Percentiles rank a stretch among this genome's conserved stretches.
Evolutionary conservation across 2,888 invertebrate species (phyloP).

Genomic region (Glyphotaelius pellucidus): DNA sequence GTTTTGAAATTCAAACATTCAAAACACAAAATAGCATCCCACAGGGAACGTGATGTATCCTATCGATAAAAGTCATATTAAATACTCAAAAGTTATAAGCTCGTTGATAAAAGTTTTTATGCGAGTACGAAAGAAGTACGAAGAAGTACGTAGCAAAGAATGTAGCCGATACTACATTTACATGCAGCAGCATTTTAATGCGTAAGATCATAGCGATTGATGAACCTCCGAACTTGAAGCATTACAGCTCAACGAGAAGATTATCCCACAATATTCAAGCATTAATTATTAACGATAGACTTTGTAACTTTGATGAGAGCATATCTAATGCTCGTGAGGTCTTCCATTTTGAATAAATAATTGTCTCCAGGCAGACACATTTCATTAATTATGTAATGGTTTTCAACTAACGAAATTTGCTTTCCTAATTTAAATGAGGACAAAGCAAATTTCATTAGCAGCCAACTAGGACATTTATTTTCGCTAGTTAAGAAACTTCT

Average conservation of each 20-base stretch:
- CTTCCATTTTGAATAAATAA: conserved; percentile 30
- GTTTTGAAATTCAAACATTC: too few relatives aligned
- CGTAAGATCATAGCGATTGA: not conserved
- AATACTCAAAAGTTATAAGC: not conserved
- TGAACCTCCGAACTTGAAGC: not conserved
- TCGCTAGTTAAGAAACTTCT: conserved; percentile 48
- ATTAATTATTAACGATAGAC: not conserved
- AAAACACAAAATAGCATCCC: not conserved
- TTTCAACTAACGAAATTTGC: conserved; percentile 41
- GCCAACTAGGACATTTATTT: conserved; percentile 47
- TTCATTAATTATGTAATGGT: conserved; percentile 46
- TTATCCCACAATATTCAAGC: not conserved
- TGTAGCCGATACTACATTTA: not conserved
- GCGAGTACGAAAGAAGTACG: too few relatives aligned
- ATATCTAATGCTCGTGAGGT: not conserved
- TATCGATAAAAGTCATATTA: not conserved
- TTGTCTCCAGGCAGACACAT: conserved; percentile 17
- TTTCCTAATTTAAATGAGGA: conserved; percentile 47
- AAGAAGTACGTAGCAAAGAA: too few relatives aligned
- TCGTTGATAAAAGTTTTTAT: not conserved
- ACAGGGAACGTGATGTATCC: not conserved
- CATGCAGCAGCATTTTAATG: not conserved
- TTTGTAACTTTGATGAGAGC: conserved; percentile 8
- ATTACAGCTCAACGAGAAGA: not conserved
- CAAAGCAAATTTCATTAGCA: conserved; percentile 49